Base-by-base conservation (phyloP, 1,140 invertebrate genomes). In the Babylonia areolata region DNA sequence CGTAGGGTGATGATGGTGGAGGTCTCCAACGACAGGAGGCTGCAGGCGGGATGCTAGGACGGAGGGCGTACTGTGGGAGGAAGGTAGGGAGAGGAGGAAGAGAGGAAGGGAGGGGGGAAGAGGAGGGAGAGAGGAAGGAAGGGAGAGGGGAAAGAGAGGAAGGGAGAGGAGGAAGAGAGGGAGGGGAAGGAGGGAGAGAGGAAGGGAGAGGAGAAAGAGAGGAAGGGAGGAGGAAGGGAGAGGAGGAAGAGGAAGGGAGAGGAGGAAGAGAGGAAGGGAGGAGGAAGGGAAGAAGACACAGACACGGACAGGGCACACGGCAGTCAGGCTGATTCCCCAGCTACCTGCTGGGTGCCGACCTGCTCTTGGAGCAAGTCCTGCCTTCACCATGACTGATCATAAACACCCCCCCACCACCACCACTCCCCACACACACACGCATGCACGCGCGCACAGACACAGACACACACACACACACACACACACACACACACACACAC, bases 401-500 rank as follows among this genome's bases (percentile, higher is more conserved):
- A n/a, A n/a, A n/a, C n/a, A n/a, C n/a, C n/a, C n/a, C n/a, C n/a
- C n/a, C n/a, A n/a, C n/a, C n/a, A n/a, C n/a, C n/a, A n/a, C n/a
- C n/a, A n/a, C n/a, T n/a, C n/a, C n/a, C 6, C 46, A 51, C 46
- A 51, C 46, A 51, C 20, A 51, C 46, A 51, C 46, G 46, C 46
- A 20, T 20, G 9, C 46, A 51, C 20, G 46, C 46, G 20, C 20
- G 20, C 46, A 51, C 46, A 51, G 9, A 51, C 46, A 51, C 46
- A 51, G 9, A 69, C 64, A 69, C 64, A 69, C 64, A 69, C 64
- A 6, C 64, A 75, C 31, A 35, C 71, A 6, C 33, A 75, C 71
- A 75, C 71, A 75, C 33, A 75, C 71, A 75, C n/a, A 75, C 71
- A 35, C n/a, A 35, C 71, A 35, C 71, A 35, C 33, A 33, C 71